Evolutionary conservation across 2,888 invertebrate species (phyloP).

Genomic region (Volucella bombylans): DNA sequence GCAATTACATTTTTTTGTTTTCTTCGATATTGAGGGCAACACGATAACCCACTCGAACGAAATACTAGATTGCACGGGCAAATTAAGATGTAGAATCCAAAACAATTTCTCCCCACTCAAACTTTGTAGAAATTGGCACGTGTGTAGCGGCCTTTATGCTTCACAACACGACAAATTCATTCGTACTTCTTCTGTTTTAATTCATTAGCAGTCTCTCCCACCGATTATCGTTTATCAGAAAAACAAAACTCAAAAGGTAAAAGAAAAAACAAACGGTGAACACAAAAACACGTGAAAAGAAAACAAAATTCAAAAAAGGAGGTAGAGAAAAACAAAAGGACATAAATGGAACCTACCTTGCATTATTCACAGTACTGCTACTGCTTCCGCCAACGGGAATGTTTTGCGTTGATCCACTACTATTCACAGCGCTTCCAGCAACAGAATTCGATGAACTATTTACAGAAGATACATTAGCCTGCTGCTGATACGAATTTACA

Average conservation of each 20-base stretch:
- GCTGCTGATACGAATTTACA: conserved; percentile 82
- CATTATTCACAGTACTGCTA: conserved; percentile 79
- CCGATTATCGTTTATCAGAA: conserved; percentile 12
- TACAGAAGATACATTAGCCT: conserved; percentile 76
- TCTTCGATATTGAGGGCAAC: no score
- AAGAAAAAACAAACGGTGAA: conserved; percentile 22
- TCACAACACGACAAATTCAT: background rate
- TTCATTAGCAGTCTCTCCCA: conserved; percentile 30
- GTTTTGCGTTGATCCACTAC: conserved; percentile 81
- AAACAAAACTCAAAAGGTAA: conserved; percentile 24
- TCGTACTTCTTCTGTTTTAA: conserved; percentile 1
- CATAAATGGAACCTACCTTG: conserved; percentile 77
- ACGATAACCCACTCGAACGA: no score
- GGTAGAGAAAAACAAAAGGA: background rate
- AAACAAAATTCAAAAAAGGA: conserved; percentile 5
- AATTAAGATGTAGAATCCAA: no score
- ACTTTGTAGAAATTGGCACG: background rate
- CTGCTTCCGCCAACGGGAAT: conserved; percentile 82
- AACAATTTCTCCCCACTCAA: no score
- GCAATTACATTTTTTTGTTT: no score
- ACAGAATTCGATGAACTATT: conserved; percentile 78
- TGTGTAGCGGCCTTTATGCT: no score
- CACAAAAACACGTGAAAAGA: conserved; percentile 21
- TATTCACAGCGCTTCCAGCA: conserved; percentile 76
- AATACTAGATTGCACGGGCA: no score